Percentiles rank a stretch among this genome's conserved stretches.
Evolutionary conservation across 2,888 invertebrate genomes (phyloP).

Genomic region (Blastobasis adustella): DNA sequence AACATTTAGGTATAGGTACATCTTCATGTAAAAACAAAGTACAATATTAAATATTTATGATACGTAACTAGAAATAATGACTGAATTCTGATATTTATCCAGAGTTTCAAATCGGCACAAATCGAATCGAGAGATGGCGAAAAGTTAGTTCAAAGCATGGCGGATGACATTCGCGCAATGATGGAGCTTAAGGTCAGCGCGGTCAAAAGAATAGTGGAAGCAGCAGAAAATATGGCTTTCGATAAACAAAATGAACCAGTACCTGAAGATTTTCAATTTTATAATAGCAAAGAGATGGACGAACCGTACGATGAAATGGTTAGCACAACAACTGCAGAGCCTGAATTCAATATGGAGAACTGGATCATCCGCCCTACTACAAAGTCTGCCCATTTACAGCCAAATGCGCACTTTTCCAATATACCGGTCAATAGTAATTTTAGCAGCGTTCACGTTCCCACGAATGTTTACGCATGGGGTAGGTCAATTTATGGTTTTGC

Average conservation of each 20-base stretch:
- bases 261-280: conserved; percentile 78
- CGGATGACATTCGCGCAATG: conserved; percentile 89
- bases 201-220: conserved; percentile 90
- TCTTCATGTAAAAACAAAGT: too few relatives aligned
- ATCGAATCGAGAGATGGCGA: conserved; percentile 85
- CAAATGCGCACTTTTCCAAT: conserved; percentile 85
- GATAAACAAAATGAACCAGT: conserved; percentile 68
- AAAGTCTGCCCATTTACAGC: conserved; percentile 77
- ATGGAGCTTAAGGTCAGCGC: conserved; percentile 92
- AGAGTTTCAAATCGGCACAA: conserved; percentile 87
- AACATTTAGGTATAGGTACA: too few relatives aligned
- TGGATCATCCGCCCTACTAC: conserved; percentile 72
- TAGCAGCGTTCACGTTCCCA: conserved; percentile 95
- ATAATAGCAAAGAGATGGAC: conserved; percentile 81
- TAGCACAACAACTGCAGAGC: conserved; percentile 70
- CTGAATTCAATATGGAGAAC: conserved; percentile 64
- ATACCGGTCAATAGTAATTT: conserved; percentile 84
- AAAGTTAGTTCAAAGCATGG: conserved; percentile 86
- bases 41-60: too few relatives aligned
- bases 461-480: conserved; percentile 95
- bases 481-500: conserved; percentile 23
- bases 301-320: conserved; percentile 69
- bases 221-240: conserved; percentile 88
- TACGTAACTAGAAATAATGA: too few relatives aligned
- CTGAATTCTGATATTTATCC: conserved; percentile 11